Evolutionary conservation across 2,888 invertebrate genomes (phyloP).

Genomic region (Agapetus fuscipes): DNA sequence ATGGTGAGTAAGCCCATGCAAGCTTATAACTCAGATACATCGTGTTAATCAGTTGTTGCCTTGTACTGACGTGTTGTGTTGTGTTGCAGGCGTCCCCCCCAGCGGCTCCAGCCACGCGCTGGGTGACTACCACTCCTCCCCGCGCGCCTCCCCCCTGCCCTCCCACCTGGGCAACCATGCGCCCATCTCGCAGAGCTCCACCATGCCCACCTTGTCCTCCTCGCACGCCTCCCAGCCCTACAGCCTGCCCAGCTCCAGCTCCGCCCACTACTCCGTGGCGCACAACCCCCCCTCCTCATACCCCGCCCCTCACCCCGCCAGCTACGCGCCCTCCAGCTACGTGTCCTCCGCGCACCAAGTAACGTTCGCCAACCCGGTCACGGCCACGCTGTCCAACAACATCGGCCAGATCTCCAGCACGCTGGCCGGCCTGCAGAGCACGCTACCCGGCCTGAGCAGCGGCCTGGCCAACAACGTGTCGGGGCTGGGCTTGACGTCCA

Average conservation of each 20-base stretch:
- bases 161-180: conserved; percentile 37
- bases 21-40: no score
- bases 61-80: no score
- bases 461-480: conserved; percentile 33
- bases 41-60: no score
- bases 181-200: conserved; percentile 51
- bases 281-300: conserved; percentile 43
- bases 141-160: conserved; percentile 49
- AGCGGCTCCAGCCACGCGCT: conserved; percentile 62
- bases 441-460: conserved; percentile 38
- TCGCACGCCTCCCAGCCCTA: conserved; percentile 34
- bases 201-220: conserved; percentile 51
- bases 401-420: conserved; percentile 43
- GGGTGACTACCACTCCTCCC: conserved; percentile 54
- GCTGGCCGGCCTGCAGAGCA: conserved; percentile 40
- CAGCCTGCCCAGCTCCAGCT: conserved; percentile 41
- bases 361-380: conserved; percentile 43
- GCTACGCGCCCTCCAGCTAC: conserved; percentile 39
- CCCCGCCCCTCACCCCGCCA: conserved; percentile 43
- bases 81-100: conserved; percentile 48
- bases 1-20: conserved; percentile 47
- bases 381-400: conserved; percentile 41
- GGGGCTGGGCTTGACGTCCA: conserved; percentile 34
- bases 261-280: conserved; percentile 37
- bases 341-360: conserved; percentile 42